Evolutionary conservation across 2,888 invertebrate species (phyloP).

Genomic region (Drepanosiphum platanoidis): DNA sequence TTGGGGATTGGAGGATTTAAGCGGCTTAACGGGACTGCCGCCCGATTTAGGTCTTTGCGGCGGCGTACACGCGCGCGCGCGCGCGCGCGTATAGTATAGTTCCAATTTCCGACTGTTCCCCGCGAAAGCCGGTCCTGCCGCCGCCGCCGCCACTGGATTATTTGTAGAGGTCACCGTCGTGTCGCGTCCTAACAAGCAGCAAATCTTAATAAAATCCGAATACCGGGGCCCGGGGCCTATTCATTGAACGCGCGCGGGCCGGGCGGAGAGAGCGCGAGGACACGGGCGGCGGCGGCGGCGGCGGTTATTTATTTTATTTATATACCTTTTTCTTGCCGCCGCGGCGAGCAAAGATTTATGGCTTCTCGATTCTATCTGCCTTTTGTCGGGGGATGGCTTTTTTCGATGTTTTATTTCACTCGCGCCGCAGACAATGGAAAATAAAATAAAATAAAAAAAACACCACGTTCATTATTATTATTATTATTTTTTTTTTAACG

Average conservation of each 20-base stretch:
- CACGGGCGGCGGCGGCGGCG: background rate
- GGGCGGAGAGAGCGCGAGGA: background rate
- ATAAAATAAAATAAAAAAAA: background rate
- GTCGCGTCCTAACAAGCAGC: conserved; percentile 1
- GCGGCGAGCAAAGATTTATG: background rate
- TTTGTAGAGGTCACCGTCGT: conserved; percentile 12
- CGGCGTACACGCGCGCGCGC: background rate
- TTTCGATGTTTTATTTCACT: conserved; percentile 30
- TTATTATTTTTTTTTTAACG: no score
- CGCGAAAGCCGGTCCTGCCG: conserved; percentile 26
- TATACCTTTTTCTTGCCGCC: conserved; percentile 24
- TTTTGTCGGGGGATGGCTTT: conserved; percentile 22
- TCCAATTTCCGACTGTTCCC: conserved; percentile 9
- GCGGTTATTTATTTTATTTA: conserved; percentile 45
- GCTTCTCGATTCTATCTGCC: background rate
- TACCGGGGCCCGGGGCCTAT: background rate
- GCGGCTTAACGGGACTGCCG: conserved; percentile 36
- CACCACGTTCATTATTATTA: background rate
- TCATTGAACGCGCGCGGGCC: background rate
- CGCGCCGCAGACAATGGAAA: background rate
- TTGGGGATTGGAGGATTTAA: conserved; percentile 14
- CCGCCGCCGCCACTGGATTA: background rate
- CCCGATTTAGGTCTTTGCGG: conserved; percentile 1
- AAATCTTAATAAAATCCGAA: conserved; percentile 21
- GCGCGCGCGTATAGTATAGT: background rate